phyloP scores from a whole-genome alignment of 1,140 invertebrate species.

The Cheumatopsyche charites region DNA sequence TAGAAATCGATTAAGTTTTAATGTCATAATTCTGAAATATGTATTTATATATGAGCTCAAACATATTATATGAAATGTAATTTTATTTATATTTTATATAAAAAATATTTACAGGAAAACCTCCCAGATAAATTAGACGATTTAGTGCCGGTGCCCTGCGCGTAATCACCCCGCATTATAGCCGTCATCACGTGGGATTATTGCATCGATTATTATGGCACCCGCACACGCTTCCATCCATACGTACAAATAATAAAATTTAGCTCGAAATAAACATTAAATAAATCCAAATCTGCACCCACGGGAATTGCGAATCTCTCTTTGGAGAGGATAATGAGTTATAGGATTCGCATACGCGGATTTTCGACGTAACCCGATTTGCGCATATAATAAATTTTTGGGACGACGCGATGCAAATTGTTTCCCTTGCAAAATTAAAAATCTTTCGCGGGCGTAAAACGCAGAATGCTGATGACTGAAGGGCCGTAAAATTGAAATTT shows the following conservation, averaged over 20 bases:
- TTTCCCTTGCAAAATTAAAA: slow-evolving; percentile 30
- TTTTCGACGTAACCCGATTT: neutral
- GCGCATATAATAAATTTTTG: slow-evolving; percentile 3
- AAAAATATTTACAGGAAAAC: neutral
- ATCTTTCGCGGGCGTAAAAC: slow-evolving; percentile 9
- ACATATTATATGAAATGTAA: too few species aligned
- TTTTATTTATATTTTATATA: too few species aligned
- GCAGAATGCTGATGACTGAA: slow-evolving; percentile 34
- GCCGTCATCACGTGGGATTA: slow-evolving; percentile 13
- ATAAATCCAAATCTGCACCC: too few species aligned
- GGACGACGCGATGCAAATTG: slow-evolving; percentile 6
- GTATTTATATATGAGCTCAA: too few species aligned
- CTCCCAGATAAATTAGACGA: neutral
- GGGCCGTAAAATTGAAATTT: slow-evolving; percentile 35
- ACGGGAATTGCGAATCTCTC: too few species aligned
- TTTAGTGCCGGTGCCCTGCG: neutral
- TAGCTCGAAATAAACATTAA: neutral
- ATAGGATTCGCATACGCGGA: neutral
- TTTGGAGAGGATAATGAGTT: slow-evolving; percentile 6
- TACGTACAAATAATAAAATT: slow-evolving; percentile 1
- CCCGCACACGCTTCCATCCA: neutral
- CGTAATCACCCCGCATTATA: slow-evolving; percentile 14
- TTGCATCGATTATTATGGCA: slow-evolving; percentile 6
- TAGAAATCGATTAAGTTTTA: too few species aligned
- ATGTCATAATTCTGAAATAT: too few species aligned